These are phyloP conservation scores for Diabrotica undecimpunctata DNA, from an alignment of 1,140 invertebrate species.

Conservation along the genomic window DNA sequence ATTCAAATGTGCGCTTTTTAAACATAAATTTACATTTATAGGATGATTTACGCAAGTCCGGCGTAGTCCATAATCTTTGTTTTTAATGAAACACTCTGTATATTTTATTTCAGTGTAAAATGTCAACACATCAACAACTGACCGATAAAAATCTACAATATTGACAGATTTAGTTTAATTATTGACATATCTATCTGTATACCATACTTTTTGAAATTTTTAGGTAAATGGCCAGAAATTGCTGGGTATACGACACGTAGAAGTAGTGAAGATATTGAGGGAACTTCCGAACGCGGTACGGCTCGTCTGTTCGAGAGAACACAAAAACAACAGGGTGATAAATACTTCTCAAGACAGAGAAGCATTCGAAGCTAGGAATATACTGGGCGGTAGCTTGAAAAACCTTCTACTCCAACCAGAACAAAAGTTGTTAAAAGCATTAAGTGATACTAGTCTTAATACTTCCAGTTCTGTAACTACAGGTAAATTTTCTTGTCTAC, in stretches of 20 bases:
- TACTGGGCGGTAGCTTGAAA: slow-evolving; percentile 63
- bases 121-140: too few relatives aligned
- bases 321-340: slow-evolving; percentile 60
- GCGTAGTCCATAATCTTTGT: too few relatives aligned
- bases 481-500: slow-evolving; percentile 20
- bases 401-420: slow-evolving; percentile 44
- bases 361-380: slow-evolving; percentile 70
- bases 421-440: slow-evolving; percentile 71
- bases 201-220: neutral
- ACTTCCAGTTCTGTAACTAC: slow-evolving; percentile 66
- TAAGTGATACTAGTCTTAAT: slow-evolving; percentile 80
- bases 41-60: too few relatives aligned
- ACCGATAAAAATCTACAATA: too few relatives aligned
- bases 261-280: slow-evolving; percentile 86
- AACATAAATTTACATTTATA: too few relatives aligned
- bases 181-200: too few relatives aligned
- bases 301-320: slow-evolving; percentile 72
- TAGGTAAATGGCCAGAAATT: slow-evolving; percentile 73
- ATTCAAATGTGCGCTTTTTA: too few relatives aligned
- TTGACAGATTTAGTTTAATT: too few relatives aligned
- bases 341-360: slow-evolving; percentile 73
- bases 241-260: slow-evolving; percentile 81
- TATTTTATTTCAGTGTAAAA: too few relatives aligned
- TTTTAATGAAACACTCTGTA: too few relatives aligned
- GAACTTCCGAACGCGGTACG: slow-evolving; percentile 80